Percentiles rank a stretch among this genome's conserved stretches.
Evolutionary conservation across 1,140 invertebrate species (phyloP).

Genomic region (Diorhabda carinulata): DNA sequence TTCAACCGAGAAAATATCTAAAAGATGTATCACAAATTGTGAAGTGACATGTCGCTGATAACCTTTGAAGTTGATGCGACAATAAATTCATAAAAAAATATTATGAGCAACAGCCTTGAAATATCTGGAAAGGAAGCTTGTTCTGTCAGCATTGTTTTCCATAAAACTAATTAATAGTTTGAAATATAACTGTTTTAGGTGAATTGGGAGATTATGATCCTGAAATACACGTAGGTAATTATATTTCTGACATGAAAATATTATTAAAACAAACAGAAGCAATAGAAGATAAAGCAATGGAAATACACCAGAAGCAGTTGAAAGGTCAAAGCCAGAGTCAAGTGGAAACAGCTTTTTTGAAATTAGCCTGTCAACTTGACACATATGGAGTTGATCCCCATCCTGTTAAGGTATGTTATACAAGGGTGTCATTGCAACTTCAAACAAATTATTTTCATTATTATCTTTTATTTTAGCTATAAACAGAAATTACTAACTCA

Average conservation of each 20-base stretch:
- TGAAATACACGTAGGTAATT: conserved; percentile 82
- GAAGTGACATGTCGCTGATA: no score
- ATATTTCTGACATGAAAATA: conserved; percentile 87
- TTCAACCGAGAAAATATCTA: no score
- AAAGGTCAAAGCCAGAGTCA: conserved; percentile 68
- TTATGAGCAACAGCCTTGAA: no score
- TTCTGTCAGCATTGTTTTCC: no score
- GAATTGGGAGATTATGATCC: conserved; percentile 93
- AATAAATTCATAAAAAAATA: no score
- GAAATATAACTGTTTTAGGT: conserved; percentile 57
- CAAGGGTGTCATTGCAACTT: not conserved
- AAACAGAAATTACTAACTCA: no score
- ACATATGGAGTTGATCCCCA: conserved; percentile 97
- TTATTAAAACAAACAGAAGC: conserved; percentile 85
- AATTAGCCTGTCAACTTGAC: conserved; percentile 83
- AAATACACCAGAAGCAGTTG: conserved; percentile 78
- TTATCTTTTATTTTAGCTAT: no score
- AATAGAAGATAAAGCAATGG: conserved; percentile 87
- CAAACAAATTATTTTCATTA: not conserved
- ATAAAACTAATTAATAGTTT: no score
- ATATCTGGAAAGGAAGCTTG: no score
- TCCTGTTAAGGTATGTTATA: conserved; percentile 83
- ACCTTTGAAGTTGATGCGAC: no score
- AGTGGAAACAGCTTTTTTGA: conserved; percentile 81
- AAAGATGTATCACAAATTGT: no score